A percentile compares a stretch with the other conserved stretches of the same genome.
These are phyloP conservation scores for Ochlodes sylvanus DNA, from an alignment of 2,888 invertebrate species.

Conservation along the genomic window DNA sequence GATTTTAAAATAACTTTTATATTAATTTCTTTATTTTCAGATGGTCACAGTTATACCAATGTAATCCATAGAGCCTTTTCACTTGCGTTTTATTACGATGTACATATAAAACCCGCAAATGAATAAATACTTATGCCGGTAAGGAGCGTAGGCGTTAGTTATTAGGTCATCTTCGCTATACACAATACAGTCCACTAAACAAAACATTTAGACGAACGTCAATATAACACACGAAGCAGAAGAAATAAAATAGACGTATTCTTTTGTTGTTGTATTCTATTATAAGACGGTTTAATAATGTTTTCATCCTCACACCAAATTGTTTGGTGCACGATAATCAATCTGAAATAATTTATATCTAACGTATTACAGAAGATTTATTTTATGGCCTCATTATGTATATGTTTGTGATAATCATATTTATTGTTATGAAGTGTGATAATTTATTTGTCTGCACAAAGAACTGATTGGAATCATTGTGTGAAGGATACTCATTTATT, in stretches of 20 bases:
- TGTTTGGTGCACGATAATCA: slow-evolving; percentile 73
- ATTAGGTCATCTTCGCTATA: too few relatives aligned
- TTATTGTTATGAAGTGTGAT: slow-evolving; percentile 48
- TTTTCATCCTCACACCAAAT: slow-evolving; percentile 66
- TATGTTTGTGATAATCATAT: slow-evolving; percentile 60
- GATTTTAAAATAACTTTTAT: too few relatives aligned
- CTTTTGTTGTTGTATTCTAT: slow-evolving; percentile 51
- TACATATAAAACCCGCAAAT: too few relatives aligned
- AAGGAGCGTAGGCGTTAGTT: background rate
- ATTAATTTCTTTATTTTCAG: too few relatives aligned
- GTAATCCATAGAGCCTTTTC: too few relatives aligned
- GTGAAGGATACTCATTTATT: slow-evolving; percentile 11
- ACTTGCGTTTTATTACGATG: too few relatives aligned
- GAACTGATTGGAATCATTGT: slow-evolving; percentile 51
- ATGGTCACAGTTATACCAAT: too few relatives aligned
- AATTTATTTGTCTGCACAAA: slow-evolving; percentile 55
- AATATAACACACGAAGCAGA: too few relatives aligned
- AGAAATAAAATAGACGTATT: slow-evolving; percentile 55
- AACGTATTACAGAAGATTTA: slow-evolving; percentile 76
- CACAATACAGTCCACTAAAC: too few relatives aligned
- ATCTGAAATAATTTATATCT: slow-evolving; percentile 69
- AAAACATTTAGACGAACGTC: too few relatives aligned
- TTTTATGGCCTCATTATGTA: slow-evolving; percentile 64
- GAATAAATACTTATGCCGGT: background rate
- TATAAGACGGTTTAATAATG: slow-evolving; percentile 73